Conservation (phyloP, 2,888 invertebrate species). For the Coelogynopora nodosa region DNA sequence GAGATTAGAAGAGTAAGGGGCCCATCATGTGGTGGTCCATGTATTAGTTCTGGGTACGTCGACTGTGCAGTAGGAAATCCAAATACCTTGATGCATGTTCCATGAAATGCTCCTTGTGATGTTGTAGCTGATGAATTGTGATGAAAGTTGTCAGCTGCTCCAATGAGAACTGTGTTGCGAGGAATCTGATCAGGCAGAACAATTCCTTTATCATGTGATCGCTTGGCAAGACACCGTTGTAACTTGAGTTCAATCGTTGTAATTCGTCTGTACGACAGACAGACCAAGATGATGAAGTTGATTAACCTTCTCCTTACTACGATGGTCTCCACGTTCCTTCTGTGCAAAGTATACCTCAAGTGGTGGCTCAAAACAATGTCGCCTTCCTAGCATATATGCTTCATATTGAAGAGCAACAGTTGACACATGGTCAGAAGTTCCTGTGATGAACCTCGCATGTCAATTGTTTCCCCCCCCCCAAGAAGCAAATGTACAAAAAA, state of each 20-base stretch:
- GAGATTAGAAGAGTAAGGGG: neutral
- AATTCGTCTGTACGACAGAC: conserved; percentile 18
- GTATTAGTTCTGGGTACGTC: conserved; percentile 23
- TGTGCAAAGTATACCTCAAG: neutral
- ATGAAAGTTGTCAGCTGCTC: conserved; percentile 24
- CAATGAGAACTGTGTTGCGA: conserved; percentile 16
- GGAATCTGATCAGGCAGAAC: neutral
- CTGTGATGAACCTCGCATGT: conserved; percentile 15
- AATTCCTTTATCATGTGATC: neutral
- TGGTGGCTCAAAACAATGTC: conserved; percentile 13
- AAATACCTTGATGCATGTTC: conserved; percentile 17
- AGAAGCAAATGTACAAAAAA: neutral
- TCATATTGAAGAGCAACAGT: conserved; percentile 18
- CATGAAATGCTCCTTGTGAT: conserved; percentile 17
- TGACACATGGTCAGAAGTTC: conserved; percentile 1
- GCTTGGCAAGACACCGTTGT: conserved; percentile 17
- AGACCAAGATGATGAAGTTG: conserved; percentile 18
- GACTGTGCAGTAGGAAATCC: conserved; percentile 23
- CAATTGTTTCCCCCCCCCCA: neutral
- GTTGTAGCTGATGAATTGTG: neutral
- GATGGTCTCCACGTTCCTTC: conserved; percentile 25
- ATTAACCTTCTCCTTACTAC: conserved; percentile 14
- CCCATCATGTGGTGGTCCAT: neutral
- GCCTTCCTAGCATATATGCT: conserved; percentile 15
- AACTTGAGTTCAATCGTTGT: conserved; percentile 6